Evolutionary conservation across 2,797 vertebrate species (phyloP), one percentile per base, ranked within the genome.

Genomic region (Chiloscyllium punctatum): DNA sequence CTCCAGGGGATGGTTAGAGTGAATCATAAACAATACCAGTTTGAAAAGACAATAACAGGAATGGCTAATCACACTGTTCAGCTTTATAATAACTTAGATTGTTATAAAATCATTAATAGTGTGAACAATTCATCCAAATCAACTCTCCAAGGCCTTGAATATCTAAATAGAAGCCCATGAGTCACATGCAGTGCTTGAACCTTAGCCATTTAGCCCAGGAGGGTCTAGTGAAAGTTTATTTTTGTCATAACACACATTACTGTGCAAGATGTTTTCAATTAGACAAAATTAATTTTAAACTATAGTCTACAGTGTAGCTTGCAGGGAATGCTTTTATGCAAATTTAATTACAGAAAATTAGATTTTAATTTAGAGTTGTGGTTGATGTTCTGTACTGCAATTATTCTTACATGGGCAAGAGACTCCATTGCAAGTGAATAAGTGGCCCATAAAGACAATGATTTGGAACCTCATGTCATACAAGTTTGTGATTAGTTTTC

Each of bases 271-370:
- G 90, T 92, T 37, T 92, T 92, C 42, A 92, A 92, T 92, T 92
- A 92, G 90, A 30, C 62, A 92, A 92, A 92, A 92, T 92, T 92
- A 92, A 92, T 92, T 69, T 92, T 69, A 92, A 92, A 48, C 90
- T 92, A 92, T 69, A 68, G 90, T 69, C 66, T 68, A 66, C 90
- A 92, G 69, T 37, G 68, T 92, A 42, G 90, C 66, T 92, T 69
- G 66, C 90, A 92, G 62, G 90, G 90, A 92, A 92, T 92, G 90
- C 18, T 92, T 68, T 92, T 92, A 92, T 92, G 90, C 66, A 92
- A 92, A 92, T 92, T 92, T 92, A 92, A 92, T 69, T 92, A 92
- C 90, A 68, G 90, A 37, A 92, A 92, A 92, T 92, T 92, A 92
- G 90, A 69, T 92, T 92, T 92, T 92, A 69, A 92, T 92, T 92